Conservation (phyloP, 1,140 invertebrate species). For the Bombus soroeensis region DNA sequence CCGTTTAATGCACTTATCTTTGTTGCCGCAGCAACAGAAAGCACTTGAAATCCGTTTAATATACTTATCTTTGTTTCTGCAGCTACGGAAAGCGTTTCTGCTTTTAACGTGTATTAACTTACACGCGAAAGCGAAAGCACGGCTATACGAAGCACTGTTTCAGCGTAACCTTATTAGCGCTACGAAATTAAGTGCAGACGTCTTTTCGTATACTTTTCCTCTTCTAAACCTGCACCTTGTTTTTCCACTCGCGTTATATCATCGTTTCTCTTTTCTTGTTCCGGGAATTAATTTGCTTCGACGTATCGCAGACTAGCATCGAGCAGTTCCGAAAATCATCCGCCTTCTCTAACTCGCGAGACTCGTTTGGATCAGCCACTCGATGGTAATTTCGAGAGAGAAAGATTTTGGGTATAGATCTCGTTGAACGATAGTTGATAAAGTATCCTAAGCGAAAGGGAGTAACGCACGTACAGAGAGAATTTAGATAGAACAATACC, state of each 20-base stretch:
- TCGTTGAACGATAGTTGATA: too few species aligned
- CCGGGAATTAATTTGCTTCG: neutral
- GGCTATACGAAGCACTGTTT: constrained; percentile 28
- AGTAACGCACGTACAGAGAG: neutral
- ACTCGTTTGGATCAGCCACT: neutral
- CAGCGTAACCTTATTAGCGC: constrained; percentile 65
- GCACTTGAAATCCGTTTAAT: constrained; percentile 76
- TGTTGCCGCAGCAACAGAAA: constrained; percentile 69
- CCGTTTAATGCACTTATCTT: constrained; percentile 72
- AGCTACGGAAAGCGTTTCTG: constrained; percentile 66
- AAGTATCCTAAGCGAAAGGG: too few species aligned
- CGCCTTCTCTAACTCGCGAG: neutral
- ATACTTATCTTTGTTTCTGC: constrained; percentile 77
- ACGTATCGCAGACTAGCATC: neutral
- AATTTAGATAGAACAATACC: neutral
- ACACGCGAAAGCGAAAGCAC: constrained; percentile 60
- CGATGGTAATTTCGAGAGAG: neutral
- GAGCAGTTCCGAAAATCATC: too few species aligned
- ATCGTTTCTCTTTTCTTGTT: neutral
- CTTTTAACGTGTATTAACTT: constrained; percentile 75
- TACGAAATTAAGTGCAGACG: constrained; percentile 36
- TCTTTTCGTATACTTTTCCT: constrained; percentile 30
- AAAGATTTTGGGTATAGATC: too few species aligned
- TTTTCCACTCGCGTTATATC: neutral
- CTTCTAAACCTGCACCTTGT: too few species aligned